These are phyloP conservation scores for Eilema sororculum DNA, from an alignment of 2,888 invertebrate species.

Conservation along the genomic window DNA sequence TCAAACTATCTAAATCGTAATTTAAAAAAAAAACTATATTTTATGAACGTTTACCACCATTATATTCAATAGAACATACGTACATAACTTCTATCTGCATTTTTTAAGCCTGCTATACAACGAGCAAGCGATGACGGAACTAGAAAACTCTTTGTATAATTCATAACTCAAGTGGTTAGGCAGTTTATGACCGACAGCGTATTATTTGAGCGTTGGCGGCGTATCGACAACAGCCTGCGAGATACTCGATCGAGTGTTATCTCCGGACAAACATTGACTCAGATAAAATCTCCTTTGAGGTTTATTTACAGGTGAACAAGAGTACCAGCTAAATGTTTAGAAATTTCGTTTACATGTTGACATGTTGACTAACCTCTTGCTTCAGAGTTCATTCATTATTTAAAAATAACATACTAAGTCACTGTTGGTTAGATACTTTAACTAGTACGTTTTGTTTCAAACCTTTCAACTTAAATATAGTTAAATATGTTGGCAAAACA, in stretches of 20 bases:
- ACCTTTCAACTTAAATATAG: background rate
- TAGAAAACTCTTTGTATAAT: constrained; percentile 40
- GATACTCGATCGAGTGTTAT: constrained; percentile 71
- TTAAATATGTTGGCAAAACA: background rate
- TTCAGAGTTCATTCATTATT: background rate
- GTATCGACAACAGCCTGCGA: constrained; percentile 64
- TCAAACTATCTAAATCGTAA: too few relatives aligned
- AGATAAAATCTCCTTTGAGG: constrained; percentile 61
- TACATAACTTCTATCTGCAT: background rate
- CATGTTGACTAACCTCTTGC: constrained; percentile 5
- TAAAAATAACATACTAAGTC: background rate
- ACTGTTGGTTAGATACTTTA: background rate
- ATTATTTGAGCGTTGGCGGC: constrained; percentile 54
- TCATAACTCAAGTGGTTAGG: constrained; percentile 35
- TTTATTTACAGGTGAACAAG: constrained; percentile 50
- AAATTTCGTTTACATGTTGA: constrained; percentile 9
- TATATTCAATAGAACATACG: too few relatives aligned
- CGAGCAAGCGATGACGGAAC: constrained; percentile 37
- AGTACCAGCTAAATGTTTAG: constrained; percentile 10
- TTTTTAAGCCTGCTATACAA: constrained; percentile 3
- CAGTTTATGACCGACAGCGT: constrained; percentile 44
- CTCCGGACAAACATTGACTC: constrained; percentile 69
- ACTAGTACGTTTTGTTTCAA: background rate
- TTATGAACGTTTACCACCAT: background rate
- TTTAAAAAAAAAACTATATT: too few relatives aligned